Conservation (phyloP, 2,113 vertebrate genomes). For the Dascyllus trimaculatus region DNA sequence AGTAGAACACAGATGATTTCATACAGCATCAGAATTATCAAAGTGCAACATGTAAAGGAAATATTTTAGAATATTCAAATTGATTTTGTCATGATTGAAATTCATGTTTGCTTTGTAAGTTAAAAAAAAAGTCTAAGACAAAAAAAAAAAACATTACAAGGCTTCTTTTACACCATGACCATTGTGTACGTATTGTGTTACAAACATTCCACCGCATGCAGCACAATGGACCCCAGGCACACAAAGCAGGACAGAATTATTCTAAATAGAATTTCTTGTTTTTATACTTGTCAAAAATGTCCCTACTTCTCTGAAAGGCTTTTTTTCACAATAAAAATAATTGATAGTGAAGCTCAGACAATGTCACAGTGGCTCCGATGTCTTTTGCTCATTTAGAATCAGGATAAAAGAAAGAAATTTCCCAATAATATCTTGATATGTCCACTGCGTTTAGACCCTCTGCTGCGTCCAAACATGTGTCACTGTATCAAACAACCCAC, state of each 20-base stretch:
- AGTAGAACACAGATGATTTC: no score
- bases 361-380: no score
- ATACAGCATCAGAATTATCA: no score
- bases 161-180: not conserved
- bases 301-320: no score
- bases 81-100: not conserved
- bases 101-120: not conserved
- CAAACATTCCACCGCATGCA: slow-evolving; percentile 11
- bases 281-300: slow-evolving; percentile 1
- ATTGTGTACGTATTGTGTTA: slow-evolving; percentile 6
- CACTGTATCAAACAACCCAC: slow-evolving; percentile 18
- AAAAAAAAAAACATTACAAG: not conserved
- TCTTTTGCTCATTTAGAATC: no score
- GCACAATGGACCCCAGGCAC: not conserved
- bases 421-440: not conserved
- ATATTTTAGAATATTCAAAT: no score
- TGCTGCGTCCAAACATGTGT: slow-evolving; percentile 14
- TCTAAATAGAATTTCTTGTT: slow-evolving; percentile 30
- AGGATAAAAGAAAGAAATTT: no score
- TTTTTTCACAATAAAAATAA: no score
- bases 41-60: no score
- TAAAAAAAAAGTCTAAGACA: not conserved
- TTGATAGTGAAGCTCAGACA: no score
- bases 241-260: slow-evolving; percentile 22
- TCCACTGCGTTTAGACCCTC: slow-evolving; percentile 17